These are phyloP conservation scores for Panurus biarmicus DNA, from an alignment of 2,113 vertebrate genomes.

Conservation along the genomic window DNA sequence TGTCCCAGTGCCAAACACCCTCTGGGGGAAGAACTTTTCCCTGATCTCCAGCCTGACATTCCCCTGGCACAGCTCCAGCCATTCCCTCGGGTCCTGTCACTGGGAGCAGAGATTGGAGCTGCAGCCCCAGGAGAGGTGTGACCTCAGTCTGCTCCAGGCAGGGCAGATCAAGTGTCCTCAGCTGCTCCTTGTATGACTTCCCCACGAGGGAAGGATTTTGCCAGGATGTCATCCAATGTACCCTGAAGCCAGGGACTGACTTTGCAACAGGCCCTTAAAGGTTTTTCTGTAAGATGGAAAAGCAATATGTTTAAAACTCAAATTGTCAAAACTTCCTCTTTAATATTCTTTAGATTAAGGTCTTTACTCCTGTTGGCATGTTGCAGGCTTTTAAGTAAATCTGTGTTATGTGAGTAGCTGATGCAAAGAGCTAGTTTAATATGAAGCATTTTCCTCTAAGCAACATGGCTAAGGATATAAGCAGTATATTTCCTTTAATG, in stretches of 20 bases:
- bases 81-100: accelerated
- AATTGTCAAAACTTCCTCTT: not conserved
- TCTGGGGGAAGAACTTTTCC: too few relatives aligned
- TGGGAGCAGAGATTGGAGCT: not conserved
- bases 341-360: not conserved
- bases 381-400: not conserved
- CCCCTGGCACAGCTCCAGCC: not conserved
- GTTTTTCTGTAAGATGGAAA: not conserved
- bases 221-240: not conserved
- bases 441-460: not conserved
- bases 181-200: accelerated
- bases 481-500: not conserved
- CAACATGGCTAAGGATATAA: not conserved
- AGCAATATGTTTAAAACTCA: not conserved
- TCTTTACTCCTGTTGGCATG: not conserved
- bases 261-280: not conserved
- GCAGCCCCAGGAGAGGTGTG: not conserved
- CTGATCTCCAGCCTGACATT: not conserved
- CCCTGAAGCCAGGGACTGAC: not conserved
- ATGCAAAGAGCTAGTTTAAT: not conserved
- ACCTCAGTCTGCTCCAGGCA: not conserved
- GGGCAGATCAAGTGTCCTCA: not conserved
- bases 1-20: not conserved
- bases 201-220: not conserved
- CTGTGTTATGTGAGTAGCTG: not conserved